Evolutionary conservation across 2,888 invertebrate species (phyloP).

Genomic region (Elmis aenea): DNA sequence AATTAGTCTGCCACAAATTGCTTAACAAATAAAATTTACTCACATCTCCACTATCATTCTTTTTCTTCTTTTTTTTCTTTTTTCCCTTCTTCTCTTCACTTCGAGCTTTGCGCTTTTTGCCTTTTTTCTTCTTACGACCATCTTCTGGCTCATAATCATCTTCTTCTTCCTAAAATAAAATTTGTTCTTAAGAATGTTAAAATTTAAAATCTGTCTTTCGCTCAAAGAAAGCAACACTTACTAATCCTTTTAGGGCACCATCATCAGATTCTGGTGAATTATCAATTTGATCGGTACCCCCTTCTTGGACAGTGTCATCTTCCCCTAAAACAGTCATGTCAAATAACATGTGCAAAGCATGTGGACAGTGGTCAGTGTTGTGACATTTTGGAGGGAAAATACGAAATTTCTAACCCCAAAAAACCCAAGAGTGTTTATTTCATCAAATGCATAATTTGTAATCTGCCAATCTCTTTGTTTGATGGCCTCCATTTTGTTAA

Average conservation of each 20-base stretch:
- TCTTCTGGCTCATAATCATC: constrained; percentile 85
- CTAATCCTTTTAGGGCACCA: constrained; percentile 56
- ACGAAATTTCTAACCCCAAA: constrained; percentile 42
- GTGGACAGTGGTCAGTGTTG: constrained; percentile 42
- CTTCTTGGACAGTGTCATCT: constrained; percentile 68
- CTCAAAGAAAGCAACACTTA: no score
- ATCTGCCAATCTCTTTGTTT: constrained; percentile 70
- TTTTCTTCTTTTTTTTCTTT: constrained; percentile 92
- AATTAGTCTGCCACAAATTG: no score
- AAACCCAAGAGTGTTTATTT: constrained; percentile 16
- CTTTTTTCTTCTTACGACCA: constrained; percentile 83
- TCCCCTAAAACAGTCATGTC: constrained; percentile 47
- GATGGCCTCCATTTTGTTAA: constrained; percentile 75
- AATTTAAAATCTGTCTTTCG: no score
- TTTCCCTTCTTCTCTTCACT: constrained; percentile 89
- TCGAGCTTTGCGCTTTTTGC: constrained; percentile 87
- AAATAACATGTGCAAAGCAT: constrained; percentile 33
- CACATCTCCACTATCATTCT: constrained; percentile 84
- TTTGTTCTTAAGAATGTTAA: background rate
- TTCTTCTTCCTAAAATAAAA: constrained; percentile 62
- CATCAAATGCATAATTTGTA: constrained; percentile 45
- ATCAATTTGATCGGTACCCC: constrained; percentile 58
- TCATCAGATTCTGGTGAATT: constrained; percentile 75
- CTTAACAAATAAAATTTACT: constrained; percentile 8
- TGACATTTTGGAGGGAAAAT: constrained; percentile 39